Evolutionary conservation across 1,140 invertebrate genomes (phyloP), one percentile per base, ranked within the genome.

Genomic region (Aricia agestis): DNA sequence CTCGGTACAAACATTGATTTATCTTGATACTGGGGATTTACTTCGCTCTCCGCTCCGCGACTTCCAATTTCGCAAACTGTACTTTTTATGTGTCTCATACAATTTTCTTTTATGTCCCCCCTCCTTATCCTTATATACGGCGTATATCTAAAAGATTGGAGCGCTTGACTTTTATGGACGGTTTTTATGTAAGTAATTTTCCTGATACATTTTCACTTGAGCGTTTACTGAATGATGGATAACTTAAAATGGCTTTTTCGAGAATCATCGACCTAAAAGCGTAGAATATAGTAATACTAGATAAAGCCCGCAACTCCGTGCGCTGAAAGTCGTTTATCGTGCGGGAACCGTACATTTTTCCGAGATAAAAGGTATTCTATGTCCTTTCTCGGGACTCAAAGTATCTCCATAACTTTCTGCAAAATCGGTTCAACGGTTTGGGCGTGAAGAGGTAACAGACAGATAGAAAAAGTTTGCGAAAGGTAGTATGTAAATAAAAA

Each of bases 1-100:
- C 81, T 89, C 81, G 69, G 77, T 77, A 84, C 83, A 82, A 89
- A 89, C 83, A 90, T 89, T 90, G 88, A 90, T 90, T 89, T 90
- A 89, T 90, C 84, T 85, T 87, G 86, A 89, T 87, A 88, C 87
- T 71, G 74, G 74, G 84, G 87, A 84, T 85, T 85, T 82, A 82
- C 73, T 79, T 76, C 74, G 73, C 76, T 78, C 80, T 78, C 76
- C 77, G 69, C 75, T 71, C 76, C 79, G 66, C 76, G 89, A 91
- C 89, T 91, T 89, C 84, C 89, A 87, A 91, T 91, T 89, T 88
- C 79, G 77, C 77, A 78, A 75, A 74, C 73, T 75, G 80, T 85
- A 86, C 81, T 88, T 89, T 89, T 90, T 88, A 87, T 88, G 79
- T 84, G 82, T 85, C 88, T 84, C 86, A 85, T 83, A 84, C 87